Evolutionary conservation across 2,113 vertebrate genomes (phyloP), one percentile per base, ranked within the genome.

Genomic region (Beaufortia kweichowensis): DNA sequence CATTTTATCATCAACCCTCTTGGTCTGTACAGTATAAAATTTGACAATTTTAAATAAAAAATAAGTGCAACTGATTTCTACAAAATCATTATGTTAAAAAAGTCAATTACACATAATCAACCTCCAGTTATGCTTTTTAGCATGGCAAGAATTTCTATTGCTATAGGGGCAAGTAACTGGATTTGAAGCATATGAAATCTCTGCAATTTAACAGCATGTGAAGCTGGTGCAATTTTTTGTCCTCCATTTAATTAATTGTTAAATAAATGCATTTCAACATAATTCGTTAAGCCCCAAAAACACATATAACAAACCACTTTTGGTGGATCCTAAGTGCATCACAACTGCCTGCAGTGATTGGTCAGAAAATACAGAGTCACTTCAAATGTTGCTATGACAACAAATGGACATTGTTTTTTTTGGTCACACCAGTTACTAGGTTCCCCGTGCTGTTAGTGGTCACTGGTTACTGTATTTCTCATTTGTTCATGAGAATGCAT

Each of bases 11-110:
- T 86, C 85, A 82, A 79, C 81, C 82, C 66, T 81, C 72, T 78
- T 81, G 83, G 83, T 74, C 43, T 39, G 68, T 84, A 86, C 85
- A 87, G 80, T 89, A 89, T 63, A 91, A 91, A 91, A 88, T 73
- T 84, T 82, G 79, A 78, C 74, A 43, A 39, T 48, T 48, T 19
- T 15, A 76, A 84, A 23, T 63, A 75, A 80, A 61, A 23, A 69
- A 41, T 39, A 89, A 76, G 84, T 81, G 81, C 81, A 79, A 75
- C 64, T 77, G 24, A 23, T 46, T 39, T 64, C 17, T 66, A 71
- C 21, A 72, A 77, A 81, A 80, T 31, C 35, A 19, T 43, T 19
- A 29, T 4, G 15, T 59, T 5, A 53, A 24, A 14, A 73, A 74
- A 62, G n/a, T n/a, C 1, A 62, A 55, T 59, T 55, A 60, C 31